Percentiles rank a stretch among this genome's conserved stretches.
Conservation (phyloP, 2,888 invertebrate genomes). For the Drosophila siamana region DNA sequence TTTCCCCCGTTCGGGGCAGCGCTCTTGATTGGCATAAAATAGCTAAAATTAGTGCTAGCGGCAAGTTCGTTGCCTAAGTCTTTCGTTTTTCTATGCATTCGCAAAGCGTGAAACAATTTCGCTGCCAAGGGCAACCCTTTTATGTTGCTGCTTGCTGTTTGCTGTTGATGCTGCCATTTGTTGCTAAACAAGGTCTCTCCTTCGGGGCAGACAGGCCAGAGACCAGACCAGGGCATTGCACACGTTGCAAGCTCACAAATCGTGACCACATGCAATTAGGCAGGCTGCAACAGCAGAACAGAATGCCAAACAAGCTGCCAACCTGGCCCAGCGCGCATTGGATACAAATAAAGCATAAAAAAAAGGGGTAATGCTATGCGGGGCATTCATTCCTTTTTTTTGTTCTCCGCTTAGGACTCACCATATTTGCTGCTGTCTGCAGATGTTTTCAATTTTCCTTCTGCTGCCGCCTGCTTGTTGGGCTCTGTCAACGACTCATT, state of each 20-base stretch:
- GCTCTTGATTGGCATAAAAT: slow-evolving; percentile 48
- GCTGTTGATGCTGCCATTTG: slow-evolving; percentile 10
- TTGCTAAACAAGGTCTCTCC: slow-evolving; percentile 51
- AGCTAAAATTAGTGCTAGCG: slow-evolving; percentile 55
- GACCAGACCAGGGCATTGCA: slow-evolving; percentile 31
- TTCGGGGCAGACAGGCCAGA: slow-evolving; percentile 36
- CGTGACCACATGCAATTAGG: slow-evolving; percentile 84
- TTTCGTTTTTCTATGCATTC: slow-evolving; percentile 53
- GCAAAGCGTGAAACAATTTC: slow-evolving; percentile 69
- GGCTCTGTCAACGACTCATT: slow-evolving; percentile 49
- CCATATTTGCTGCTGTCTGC: slow-evolving; percentile 73
- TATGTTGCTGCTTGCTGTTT: slow-evolving; percentile 16
- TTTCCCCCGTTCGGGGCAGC: slow-evolving; percentile 23
- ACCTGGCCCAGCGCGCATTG: too few relatives aligned
- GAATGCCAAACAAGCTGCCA: slow-evolving; percentile 38
- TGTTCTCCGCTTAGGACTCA: slow-evolving; percentile 61
- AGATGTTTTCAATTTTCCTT: slow-evolving; percentile 64
- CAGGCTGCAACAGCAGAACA: slow-evolving; percentile 42
- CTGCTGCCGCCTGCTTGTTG: slow-evolving; percentile 23
- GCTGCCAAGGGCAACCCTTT: slow-evolving; percentile 75
- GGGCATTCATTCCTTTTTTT: slow-evolving; percentile 6
- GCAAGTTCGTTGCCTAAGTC: slow-evolving; percentile 75
- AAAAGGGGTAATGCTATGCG: slow-evolving; percentile 6
- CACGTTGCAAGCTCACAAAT: slow-evolving; percentile 65
- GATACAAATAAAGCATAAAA: too few relatives aligned